Base-by-base conservation (phyloP, 1,140 invertebrate genomes). In the Trachymyrmex cornetzi region DNA sequence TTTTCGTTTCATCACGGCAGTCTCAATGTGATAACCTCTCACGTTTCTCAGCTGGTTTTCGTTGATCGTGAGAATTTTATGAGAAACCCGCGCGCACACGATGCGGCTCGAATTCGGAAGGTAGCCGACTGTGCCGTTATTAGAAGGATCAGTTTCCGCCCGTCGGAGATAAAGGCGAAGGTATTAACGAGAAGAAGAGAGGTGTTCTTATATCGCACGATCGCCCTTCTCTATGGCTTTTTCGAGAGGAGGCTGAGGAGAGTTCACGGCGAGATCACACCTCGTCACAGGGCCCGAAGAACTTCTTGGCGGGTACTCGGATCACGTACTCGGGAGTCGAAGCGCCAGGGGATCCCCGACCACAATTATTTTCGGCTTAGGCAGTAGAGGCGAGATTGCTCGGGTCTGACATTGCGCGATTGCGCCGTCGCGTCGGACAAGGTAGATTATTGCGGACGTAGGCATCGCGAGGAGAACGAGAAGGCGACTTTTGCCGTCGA, bases 331-430 rank as follows among this genome's bases (percentile, higher is more conserved):
- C 67, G 55, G 81, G 74, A 74, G 19, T 63, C 55, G 59, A 66
- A 55, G 69, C 84, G 74, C 84, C 61, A 53, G 27, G 77, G 34
- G 86, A 87, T 86, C 64, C 87, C 84, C 85, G 82, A 87, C 88
- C 90, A 91, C 91, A 93, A 93, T 93, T 93, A 93, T 93, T 93
- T 93, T 92, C 90, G 91, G 91, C 91, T 93, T 91, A 89, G 88
- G 90, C 80, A 89, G 75, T 50, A 50, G 82, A 44, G 50, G 53
- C 55, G 79, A 84, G 57, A 87, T 87, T 87, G 79, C 82, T 77
- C 87, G 71, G 71, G 81, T 86, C 87, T 87, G 79, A 90, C 55
- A 53, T 67, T n/a, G 24, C 12, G 64, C 34, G 79, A 79, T 82
- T 48, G 74, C 64, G 63, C 61, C 55, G 61, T 30, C 38, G 38